Base-by-base conservation (phyloP, 2,797 vertebrate genomes). In the Coregonus ussuriensis region DNA sequence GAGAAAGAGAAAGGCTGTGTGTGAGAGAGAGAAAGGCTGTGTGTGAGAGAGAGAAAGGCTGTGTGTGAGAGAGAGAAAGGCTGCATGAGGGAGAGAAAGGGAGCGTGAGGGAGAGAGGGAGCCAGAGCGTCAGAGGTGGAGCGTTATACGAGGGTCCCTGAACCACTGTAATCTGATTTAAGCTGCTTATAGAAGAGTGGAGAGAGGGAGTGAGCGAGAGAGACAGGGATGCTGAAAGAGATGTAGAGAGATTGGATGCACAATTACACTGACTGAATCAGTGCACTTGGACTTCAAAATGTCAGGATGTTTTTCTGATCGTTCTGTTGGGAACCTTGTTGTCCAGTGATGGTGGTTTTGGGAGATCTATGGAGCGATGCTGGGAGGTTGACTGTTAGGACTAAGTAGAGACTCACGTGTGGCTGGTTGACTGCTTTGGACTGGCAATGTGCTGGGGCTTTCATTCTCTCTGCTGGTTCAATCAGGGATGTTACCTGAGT, bases 161-260 rank as follows among this genome's bases (percentile, higher is more conserved):
- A 84, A 81, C 80, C 74, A 87, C 83, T 82, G 73, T 92, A 88
- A 90, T 93, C 90, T 89, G 87, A 83, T 86, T 33, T 89, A 92
- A 93, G 88, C 90, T 85, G 89, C 88, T 93, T 92, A 92, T 47
- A 47, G 41, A 87, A 83, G 87, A 91, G 77, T 84, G 86, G 75
- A 54, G 81, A 75, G 65, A 7, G 51, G 16, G 71, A 21, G 25
- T 65, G 63, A 75, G 67, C 79, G 80, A 56, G 65, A 54, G 78
- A 59, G 35, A 72, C 37, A 80, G 7, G 59, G 59, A 62, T 25
- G 59, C 7, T 21, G 59, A 62, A 9, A 62, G 73, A 41, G 53
- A 69, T 76, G 70, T 1, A 84, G 74, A 79, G 84, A 78, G 76
- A 76, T 56, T 0, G 71, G 65, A 79, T 74, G 54, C 77, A 81